Percentiles rank a stretch among this genome's conserved stretches.
Evolutionary conservation across 2,113 vertebrate genomes (phyloP).

Genomic region (Takifugu flavidus): DNA sequence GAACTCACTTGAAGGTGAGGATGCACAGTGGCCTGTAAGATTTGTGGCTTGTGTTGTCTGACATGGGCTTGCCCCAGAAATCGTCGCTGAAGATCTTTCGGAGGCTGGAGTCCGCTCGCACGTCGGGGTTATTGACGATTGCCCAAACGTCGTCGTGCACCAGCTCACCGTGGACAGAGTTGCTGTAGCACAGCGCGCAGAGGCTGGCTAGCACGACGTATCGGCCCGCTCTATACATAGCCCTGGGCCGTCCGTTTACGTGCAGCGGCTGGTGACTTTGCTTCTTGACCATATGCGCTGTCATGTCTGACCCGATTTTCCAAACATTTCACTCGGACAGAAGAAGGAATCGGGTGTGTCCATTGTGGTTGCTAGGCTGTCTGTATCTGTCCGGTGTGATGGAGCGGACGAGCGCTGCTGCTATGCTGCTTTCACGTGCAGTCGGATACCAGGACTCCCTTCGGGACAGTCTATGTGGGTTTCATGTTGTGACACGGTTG

Average conservation of each 20-base stretch:
- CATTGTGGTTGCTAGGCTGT: constrained; percentile 33
- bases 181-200: constrained; percentile 83
- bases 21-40: constrained; percentile 94
- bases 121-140: constrained; percentile 93
- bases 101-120: constrained; percentile 78
- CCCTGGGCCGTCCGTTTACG: constrained; percentile 24
- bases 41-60: constrained; percentile 95
- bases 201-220: constrained; percentile 68
- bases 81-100: constrained; percentile 84
- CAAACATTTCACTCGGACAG: constrained; percentile 36
- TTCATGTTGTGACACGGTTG: too few relatives aligned
- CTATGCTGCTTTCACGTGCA: constrained; percentile 29
- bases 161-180: constrained; percentile 88
- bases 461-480: too few relatives aligned
- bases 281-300: constrained; percentile 48
- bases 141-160: constrained; percentile 98
- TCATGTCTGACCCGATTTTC: constrained; percentile 69
- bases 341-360: constrained; percentile 1
- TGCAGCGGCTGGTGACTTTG: constrained; percentile 26
- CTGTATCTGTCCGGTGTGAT: constrained; percentile 33
- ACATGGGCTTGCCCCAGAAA: constrained; percentile 97
- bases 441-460: neutral
- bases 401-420: constrained; percentile 10
- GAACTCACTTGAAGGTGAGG: constrained; percentile 92
- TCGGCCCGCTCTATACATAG: constrained; percentile 46